Evolutionary conservation across 2,113 vertebrate species (phyloP).

Genomic region (Lepus timidus): DNA sequence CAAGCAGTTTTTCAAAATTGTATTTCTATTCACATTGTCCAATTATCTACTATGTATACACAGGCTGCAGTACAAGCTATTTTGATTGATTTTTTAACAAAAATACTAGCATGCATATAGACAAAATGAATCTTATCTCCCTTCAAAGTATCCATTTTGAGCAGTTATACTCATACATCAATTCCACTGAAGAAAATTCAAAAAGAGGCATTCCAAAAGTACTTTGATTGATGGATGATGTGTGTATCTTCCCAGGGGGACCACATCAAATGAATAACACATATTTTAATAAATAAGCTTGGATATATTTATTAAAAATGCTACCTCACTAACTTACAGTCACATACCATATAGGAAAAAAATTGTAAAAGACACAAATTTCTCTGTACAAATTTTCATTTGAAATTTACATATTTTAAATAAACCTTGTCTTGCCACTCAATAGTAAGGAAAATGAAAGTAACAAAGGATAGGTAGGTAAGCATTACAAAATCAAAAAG

Average conservation of each 20-base stretch:
- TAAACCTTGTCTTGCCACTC: not conserved
- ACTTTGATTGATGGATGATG: constrained; percentile 57
- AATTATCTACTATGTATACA: constrained; percentile 67
- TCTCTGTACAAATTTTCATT: constrained; percentile 49
- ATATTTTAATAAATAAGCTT: constrained; percentile 48
- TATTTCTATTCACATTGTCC: constrained; percentile 50
- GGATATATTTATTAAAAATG: constrained; percentile 40
- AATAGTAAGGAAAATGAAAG: constrained; percentile 28
- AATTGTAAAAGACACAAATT: not conserved
- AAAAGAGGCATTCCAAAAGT: constrained; percentile 55
- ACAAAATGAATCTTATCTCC: constrained; percentile 61
- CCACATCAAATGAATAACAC: constrained; percentile 60
- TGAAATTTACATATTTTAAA: constrained; percentile 55
- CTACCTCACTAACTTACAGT: constrained; percentile 35
- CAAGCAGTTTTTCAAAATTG: constrained; percentile 55
- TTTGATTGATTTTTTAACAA: constrained; percentile 59
- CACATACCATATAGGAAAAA: not conserved
- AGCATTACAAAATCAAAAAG: not conserved
- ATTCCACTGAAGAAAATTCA: constrained; percentile 18
- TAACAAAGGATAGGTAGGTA: not conserved
- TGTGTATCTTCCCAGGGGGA: constrained; percentile 50
- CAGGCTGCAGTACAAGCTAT: not conserved
- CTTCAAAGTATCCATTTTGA: constrained; percentile 52
- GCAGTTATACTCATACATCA: constrained; percentile 48
- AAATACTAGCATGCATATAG: constrained; percentile 28